phyloP scores from a whole-genome alignment of 2,888 invertebrate genomes.

The Aplocera efformata region DNA sequence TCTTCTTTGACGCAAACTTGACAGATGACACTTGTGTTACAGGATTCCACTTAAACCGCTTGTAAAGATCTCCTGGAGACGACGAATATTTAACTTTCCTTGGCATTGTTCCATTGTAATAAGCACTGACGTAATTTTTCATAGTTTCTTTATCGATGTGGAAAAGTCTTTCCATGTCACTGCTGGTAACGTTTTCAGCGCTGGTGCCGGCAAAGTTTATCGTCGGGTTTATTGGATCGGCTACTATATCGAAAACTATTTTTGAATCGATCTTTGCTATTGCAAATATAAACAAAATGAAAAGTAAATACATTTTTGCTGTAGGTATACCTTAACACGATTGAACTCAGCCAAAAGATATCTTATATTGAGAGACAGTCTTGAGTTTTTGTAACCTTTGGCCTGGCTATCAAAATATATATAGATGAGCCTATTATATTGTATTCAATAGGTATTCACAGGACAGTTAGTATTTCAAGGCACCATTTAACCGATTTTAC shows the following conservation, averaged over 20 bases:
- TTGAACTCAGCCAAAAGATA: constrained; percentile 7
- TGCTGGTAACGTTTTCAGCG: not conserved
- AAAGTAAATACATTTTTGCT: constrained; percentile 11
- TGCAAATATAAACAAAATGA: constrained; percentile 1
- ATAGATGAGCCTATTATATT: not conserved
- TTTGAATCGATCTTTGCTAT: constrained; percentile 7
- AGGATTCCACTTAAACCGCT: constrained; percentile 11
- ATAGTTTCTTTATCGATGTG: constrained; percentile 8
- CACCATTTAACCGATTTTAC: no score
- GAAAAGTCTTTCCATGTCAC: constrained; percentile 7
- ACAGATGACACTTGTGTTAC: constrained; percentile 5
- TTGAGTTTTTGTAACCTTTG: constrained; percentile 18
- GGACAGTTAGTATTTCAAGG: no score
- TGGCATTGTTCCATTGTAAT: constrained; percentile 11
- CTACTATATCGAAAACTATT: constrained; percentile 11
- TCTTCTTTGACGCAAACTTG: constrained; percentile 4
- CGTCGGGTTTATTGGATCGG: constrained; percentile 4
- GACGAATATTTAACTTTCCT: constrained; percentile 11
- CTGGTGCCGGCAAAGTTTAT: constrained; percentile 6
- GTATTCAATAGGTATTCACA: no score
- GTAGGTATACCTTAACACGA: constrained; percentile 4
- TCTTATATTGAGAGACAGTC: constrained; percentile 2
- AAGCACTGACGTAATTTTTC: constrained; percentile 7
- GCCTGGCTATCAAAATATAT: constrained; percentile 8
- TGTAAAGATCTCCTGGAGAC: not conserved